A percentile compares a stretch with the other conserved stretches of the same genome.
These are phyloP conservation scores for Tachysurus fulvidraco DNA, from an alignment of 2,113 vertebrate species.

Conservation along the genomic window DNA sequence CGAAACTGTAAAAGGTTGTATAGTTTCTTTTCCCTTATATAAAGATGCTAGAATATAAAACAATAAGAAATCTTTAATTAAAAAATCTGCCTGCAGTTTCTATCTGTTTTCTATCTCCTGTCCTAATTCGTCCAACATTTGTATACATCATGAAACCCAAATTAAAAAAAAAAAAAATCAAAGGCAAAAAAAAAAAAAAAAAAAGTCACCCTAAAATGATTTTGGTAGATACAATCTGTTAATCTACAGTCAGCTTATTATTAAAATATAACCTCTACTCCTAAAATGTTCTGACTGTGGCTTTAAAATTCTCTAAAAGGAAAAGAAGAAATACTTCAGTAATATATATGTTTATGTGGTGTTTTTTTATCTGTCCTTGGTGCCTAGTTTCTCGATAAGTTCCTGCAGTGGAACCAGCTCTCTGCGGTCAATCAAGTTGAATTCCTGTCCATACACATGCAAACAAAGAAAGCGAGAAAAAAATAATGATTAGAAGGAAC, in stretches of 20 bases:
- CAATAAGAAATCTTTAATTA: conserved; percentile 10
- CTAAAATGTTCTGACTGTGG: conserved; percentile 18
- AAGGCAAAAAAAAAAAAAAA: not conserved
- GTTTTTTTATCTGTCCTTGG: conserved; percentile 90
- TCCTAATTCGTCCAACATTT: not conserved
- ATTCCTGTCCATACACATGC: conserved; percentile 67
- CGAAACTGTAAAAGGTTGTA: not conserved
- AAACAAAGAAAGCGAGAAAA: not conserved
- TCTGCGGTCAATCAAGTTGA: conserved; percentile 92
- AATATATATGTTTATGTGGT: not conserved
- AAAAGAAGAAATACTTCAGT: not conserved
- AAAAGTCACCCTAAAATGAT: not conserved
- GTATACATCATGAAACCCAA: not conserved
- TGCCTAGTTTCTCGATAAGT: conserved; percentile 93
- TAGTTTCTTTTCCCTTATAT: not conserved
- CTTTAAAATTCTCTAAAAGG: not conserved
- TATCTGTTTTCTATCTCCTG: not conserved
- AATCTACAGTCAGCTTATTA: conserved; percentile 18
- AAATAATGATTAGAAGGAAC: not conserved
- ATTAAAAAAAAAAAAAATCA: not conserved
- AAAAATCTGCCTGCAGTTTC: conserved; percentile 28
- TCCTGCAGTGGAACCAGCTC: conserved; percentile 96
- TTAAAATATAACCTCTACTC: not conserved
- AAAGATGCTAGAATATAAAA: not conserved
- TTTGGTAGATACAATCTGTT: not conserved